Percentiles rank a stretch among this genome's conserved stretches.
Evolutionary conservation across 2,113 vertebrate species (phyloP).

Genomic region (Engystomops pustulosus): DNA sequence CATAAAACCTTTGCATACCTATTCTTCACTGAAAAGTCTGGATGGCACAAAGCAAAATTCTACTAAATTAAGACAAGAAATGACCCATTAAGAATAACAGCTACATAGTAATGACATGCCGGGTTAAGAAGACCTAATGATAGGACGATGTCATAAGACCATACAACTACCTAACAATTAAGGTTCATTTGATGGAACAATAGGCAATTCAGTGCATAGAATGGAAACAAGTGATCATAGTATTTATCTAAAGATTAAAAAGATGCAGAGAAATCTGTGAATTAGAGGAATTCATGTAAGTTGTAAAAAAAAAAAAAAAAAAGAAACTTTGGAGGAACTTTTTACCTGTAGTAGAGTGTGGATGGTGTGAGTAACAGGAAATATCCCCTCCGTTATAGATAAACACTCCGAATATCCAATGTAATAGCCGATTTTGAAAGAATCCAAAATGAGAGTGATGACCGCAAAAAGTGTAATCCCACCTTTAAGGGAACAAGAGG

Average conservation of each 20-base stretch:
- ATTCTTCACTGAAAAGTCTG: neutral
- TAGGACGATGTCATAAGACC: slow-evolving; percentile 16
- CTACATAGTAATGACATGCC: slow-evolving; percentile 30
- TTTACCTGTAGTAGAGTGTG: slow-evolving; percentile 93
- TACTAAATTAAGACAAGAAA: neutral
- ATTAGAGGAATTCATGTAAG: neutral
- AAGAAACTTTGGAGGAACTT: no score
- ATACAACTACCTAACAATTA: slow-evolving; percentile 21
- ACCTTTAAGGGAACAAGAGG: slow-evolving; percentile 72
- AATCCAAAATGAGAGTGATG: slow-evolving; percentile 90
- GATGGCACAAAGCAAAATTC: neutral
- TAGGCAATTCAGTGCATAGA: slow-evolving; percentile 25
- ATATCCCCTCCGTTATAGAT: slow-evolving; percentile 85
- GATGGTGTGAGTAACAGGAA: slow-evolving; percentile 84
- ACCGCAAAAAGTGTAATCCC: slow-evolving; percentile 89
- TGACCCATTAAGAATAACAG: neutral
- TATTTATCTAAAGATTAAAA: slow-evolving; percentile 14
- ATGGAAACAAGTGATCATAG: slow-evolving; percentile 1
- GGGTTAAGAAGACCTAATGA: slow-evolving; percentile 38
- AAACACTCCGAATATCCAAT: slow-evolving; percentile 88
- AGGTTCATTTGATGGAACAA: slow-evolving; percentile 28
- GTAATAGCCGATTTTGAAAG: slow-evolving; percentile 92
- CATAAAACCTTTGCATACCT: no score
- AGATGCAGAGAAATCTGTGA: neutral
- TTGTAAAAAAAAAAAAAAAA: neutral